phyloP scores from a whole-genome alignment of 2,888 invertebrate species.

The Euzophera pinguis region DNA sequence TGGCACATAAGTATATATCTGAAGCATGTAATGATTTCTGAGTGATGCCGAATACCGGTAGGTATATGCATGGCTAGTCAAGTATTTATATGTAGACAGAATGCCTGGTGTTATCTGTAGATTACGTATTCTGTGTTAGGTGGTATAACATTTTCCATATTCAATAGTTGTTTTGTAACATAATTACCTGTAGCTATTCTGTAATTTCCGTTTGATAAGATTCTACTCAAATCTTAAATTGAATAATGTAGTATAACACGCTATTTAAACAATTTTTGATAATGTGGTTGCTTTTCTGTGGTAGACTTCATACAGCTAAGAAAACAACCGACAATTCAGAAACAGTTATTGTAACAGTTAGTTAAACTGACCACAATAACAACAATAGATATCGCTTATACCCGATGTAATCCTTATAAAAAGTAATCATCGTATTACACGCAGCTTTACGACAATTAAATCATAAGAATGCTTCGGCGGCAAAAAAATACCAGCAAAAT shows the following conservation, averaged over 20 bases:
- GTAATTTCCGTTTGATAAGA: conserved; percentile 9
- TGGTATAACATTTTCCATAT: not conserved
- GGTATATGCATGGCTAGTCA: not conserved
- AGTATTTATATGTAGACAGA: not conserved
- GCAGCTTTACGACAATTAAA: not conserved
- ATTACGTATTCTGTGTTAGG: not conserved
- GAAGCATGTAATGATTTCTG: conserved; percentile 1
- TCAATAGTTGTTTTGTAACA: conserved; percentile 3
- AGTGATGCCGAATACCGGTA: not conserved
- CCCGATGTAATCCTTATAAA: not conserved
- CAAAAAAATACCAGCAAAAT: not conserved
- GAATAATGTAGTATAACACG: too few relatives aligned
- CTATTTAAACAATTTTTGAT: too few relatives aligned
- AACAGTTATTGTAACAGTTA: conserved; percentile 5
- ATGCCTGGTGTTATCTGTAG: not conserved
- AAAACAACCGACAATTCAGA: not conserved
- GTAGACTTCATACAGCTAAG: not conserved
- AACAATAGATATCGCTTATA: conserved; percentile 1
- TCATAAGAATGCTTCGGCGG: not conserved
- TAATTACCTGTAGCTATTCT: not conserved
- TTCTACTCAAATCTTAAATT: not conserved
- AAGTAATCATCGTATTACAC: conserved; percentile 1
- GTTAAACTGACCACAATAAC: conserved; percentile 7
- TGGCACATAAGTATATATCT: not conserved
- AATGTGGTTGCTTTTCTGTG: too few relatives aligned